These are phyloP conservation scores for Cyphomyrus discorhynchus DNA, from an alignment of 2,113 vertebrate species.

Conservation along the genomic window DNA sequence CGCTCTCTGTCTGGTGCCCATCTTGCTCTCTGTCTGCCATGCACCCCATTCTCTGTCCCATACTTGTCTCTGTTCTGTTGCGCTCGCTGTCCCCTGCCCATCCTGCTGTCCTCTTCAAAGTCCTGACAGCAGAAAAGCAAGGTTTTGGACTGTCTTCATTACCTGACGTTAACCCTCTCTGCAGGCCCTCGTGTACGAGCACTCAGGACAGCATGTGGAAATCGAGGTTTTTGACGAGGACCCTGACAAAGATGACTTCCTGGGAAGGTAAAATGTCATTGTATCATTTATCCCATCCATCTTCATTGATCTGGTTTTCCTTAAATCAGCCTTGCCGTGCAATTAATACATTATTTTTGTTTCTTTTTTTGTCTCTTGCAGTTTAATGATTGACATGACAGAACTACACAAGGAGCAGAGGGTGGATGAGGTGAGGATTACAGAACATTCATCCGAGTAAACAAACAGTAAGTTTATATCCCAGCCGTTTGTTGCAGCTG, in stretches of 20 bases:
- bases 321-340: background rate
- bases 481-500: background rate
- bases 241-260: constrained; percentile 88
- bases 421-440: constrained; percentile 74
- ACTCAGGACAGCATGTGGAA: constrained; percentile 66
- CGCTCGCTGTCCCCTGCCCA: background rate
- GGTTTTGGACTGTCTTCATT: background rate
- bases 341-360: background rate
- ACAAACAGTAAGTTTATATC: background rate
- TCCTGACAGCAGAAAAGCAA: background rate
- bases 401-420: constrained; percentile 79
- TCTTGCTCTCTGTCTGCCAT: background rate
- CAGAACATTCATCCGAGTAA: background rate
- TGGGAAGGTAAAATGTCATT: constrained; percentile 72
- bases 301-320: background rate
- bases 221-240: constrained; percentile 94
- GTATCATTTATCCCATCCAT: background rate
- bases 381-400: constrained; percentile 69
- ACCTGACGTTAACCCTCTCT: constrained; percentile 20
- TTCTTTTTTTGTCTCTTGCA: constrained; percentile 37
- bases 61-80: background rate
- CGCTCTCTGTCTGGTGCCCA: background rate
- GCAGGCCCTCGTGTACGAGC: constrained; percentile 76
- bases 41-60: background rate
- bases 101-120: background rate